These are phyloP conservation scores for Grus americana DNA, from an alignment of 2,113 vertebrate genomes.

Conservation along the genomic window DNA sequence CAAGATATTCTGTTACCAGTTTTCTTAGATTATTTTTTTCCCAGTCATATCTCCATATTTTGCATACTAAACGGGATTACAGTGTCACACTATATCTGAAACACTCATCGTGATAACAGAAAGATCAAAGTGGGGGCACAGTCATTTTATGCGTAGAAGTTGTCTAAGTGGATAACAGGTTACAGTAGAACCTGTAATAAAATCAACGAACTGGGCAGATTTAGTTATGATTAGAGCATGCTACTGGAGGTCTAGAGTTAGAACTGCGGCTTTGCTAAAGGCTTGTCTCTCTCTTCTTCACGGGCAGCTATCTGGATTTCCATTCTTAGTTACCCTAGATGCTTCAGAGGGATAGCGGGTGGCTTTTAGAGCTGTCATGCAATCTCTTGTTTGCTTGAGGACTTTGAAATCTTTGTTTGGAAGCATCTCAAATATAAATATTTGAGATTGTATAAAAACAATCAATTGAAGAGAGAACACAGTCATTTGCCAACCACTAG, in stretches of 20 bases:
- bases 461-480: neutral
- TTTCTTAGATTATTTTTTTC: neutral
- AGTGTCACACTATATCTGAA: neutral
- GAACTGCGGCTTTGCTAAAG: neutral
- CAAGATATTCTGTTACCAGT: neutral
- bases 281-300: neutral
- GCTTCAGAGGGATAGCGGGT: neutral
- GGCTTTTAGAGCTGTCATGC: neutral
- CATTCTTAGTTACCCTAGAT: neutral
- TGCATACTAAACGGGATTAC: neutral
- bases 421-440: neutral
- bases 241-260: neutral
- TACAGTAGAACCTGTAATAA: neutral
- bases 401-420: neutral
- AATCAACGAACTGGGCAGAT: neutral
- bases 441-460: neutral
- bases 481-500: neutral
- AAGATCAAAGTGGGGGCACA: neutral
- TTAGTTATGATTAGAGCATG: neutral
- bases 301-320: neutral
- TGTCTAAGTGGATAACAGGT: neutral
- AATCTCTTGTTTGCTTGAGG: neutral
- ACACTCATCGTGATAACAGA: neutral
- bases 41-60: neutral
- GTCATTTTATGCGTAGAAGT: neutral